phyloP scores from a whole-genome alignment of 2,888 invertebrate genomes.

The Phytoseiulus persimilis region DNA sequence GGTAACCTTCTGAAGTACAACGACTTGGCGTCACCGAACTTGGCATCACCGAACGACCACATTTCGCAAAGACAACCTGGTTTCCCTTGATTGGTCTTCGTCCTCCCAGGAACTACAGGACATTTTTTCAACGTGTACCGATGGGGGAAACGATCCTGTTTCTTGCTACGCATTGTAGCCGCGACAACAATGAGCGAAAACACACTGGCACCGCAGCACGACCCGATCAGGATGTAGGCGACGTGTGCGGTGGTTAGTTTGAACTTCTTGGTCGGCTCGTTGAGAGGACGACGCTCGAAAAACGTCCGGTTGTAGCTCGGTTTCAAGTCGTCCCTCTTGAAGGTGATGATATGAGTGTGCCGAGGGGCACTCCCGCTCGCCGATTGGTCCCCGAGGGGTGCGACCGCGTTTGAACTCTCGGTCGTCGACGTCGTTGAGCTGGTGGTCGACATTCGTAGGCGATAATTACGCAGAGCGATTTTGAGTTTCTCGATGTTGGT shows the following conservation, averaged over 20 bases:
- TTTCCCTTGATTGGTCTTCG: conserved; percentile 12
- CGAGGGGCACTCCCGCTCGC: background rate
- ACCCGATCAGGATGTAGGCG: conserved; percentile 31
- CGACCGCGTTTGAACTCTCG: background rate
- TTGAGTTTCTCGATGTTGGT: conserved; percentile 29
- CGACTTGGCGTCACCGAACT: conserved; percentile 32
- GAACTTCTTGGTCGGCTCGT: conserved; percentile 30
- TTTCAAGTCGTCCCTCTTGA: conserved; percentile 24
- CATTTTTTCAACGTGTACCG: conserved; percentile 31
- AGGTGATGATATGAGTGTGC: conserved; percentile 23
- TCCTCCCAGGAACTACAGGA: background rate
- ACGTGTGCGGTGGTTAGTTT: conserved; percentile 37
- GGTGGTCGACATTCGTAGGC: conserved; percentile 8
- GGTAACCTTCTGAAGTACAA: conserved; percentile 12
- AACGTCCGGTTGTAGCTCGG: conserved; percentile 6
- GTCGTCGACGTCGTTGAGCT: conserved; percentile 7
- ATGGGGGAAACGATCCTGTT: conserved; percentile 35
- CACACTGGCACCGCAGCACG: conserved; percentile 31
- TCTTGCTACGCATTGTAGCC: conserved; percentile 34
- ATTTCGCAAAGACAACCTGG: conserved; percentile 35
- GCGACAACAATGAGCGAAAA: conserved; percentile 28
- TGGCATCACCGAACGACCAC: conserved; percentile 34
- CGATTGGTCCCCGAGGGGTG: background rate
- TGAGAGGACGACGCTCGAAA: conserved; percentile 33
- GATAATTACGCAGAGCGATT: conserved; percentile 35